phyloP scores from a whole-genome alignment of 2,888 invertebrate genomes.

The Chrysolina haemoptera region DNA sequence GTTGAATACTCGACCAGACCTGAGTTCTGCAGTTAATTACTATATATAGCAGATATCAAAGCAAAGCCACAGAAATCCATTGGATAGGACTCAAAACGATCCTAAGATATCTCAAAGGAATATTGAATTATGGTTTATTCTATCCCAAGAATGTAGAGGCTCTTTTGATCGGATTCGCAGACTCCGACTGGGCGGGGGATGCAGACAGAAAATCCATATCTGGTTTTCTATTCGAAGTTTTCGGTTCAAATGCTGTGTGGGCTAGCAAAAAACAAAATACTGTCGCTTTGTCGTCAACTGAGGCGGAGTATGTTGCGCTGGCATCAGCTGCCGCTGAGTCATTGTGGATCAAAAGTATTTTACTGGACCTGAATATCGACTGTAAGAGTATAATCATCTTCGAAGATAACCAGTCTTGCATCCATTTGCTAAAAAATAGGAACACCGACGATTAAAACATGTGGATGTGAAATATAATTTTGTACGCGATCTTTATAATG shows the following conservation, averaged over 20 bases:
- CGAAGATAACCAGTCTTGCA: constrained; percentile 30
- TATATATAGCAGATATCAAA: neutral
- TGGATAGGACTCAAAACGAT: constrained; percentile 14
- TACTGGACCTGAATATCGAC: constrained; percentile 1
- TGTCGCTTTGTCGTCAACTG: constrained; percentile 13
- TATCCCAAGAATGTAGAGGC: neutral
- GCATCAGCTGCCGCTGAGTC: constrained; percentile 7
- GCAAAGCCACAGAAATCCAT: constrained; percentile 8
- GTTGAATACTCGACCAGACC: neutral
- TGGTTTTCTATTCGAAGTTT: neutral
- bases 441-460: constrained; percentile 40
- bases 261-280: constrained; percentile 18
- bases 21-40: neutral
- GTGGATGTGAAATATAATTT: constrained; percentile 41
- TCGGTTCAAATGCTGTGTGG: neutral
- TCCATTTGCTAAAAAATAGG: constrained; percentile 29
- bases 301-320: constrained; percentile 17
- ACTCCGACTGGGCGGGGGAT: neutral
- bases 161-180: neutral
- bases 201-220: neutral
- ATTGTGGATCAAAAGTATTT: constrained; percentile 1
- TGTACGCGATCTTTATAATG: constrained; percentile 24
- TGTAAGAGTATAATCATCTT: neutral
- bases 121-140: neutral
- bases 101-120: constrained; percentile 3